Conservation (phyloP, 2,113 vertebrate genomes). For the Zingel zingel region DNA sequence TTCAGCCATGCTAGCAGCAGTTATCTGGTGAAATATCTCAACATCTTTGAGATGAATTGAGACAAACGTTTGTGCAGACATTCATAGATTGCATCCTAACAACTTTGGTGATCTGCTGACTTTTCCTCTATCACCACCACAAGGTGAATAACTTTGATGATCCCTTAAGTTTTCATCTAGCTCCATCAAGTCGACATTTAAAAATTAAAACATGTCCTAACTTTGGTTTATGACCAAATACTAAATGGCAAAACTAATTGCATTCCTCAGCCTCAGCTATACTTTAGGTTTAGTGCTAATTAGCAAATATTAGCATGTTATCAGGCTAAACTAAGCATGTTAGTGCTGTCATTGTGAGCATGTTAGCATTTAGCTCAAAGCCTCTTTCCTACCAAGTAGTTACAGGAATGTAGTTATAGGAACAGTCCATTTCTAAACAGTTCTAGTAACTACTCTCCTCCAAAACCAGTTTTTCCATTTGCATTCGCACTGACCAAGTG, state of each 20-base stretch:
- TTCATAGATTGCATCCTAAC: neutral
- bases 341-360: too few relatives aligned
- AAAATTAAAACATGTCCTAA: neutral
- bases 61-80: neutral
- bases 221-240: neutral
- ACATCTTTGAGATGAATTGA: neutral
- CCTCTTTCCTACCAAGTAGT: too few relatives aligned
- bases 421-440: too few relatives aligned
- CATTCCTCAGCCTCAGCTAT: too few relatives aligned
- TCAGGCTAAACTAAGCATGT: neutral
- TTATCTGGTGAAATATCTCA: neutral
- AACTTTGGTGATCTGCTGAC: neutral
- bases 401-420: too few relatives aligned
- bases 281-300: too few relatives aligned
- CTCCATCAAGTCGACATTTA: neutral
- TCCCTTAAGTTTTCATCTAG: neutral
- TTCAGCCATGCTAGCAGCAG: neutral
- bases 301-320: neutral
- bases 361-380: neutral
- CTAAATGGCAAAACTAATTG: neutral
- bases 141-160: neutral
- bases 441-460: too few relatives aligned
- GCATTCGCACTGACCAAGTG: too few relatives aligned
- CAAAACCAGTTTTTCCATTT: too few relatives aligned
- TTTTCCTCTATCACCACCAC: neutral